These are phyloP conservation scores for Argynnis bischoffii DNA, from an alignment of 2,888 invertebrate genomes.

Conservation along the genomic window DNA sequence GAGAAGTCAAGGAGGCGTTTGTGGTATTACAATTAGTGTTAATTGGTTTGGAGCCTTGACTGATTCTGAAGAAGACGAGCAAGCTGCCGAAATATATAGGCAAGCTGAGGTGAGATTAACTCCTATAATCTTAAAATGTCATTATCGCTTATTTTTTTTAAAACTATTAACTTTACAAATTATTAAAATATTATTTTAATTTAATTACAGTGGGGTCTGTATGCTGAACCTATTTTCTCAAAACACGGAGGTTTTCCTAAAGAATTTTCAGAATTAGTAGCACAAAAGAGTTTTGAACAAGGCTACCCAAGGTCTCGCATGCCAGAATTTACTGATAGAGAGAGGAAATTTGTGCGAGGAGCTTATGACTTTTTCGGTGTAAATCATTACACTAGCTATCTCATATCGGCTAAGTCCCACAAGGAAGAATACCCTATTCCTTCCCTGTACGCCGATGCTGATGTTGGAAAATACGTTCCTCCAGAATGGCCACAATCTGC, in stretches of 20 bases:
- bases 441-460: constrained; percentile 51
- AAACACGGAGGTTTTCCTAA: constrained; percentile 78
- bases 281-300: constrained; percentile 55
- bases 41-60: constrained; percentile 57
- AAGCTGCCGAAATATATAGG: constrained; percentile 55
- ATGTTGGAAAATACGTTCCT: constrained; percentile 42
- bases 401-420: constrained; percentile 51
- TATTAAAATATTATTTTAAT: background rate
- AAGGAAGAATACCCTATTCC: constrained; percentile 45
- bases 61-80: constrained; percentile 56
- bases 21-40: constrained; percentile 51
- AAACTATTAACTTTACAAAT: background rate
- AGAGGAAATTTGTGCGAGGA: constrained; percentile 54
- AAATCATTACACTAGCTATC: constrained; percentile 84
- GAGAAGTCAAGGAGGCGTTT: constrained; percentile 48
- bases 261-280: constrained; percentile 67
- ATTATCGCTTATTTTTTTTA: too few relatives aligned
- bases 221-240: constrained; percentile 76
- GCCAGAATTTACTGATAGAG: constrained; percentile 53
- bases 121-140: background rate
- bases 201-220: constrained; percentile 64
- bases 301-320: constrained; percentile 52
- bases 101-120: constrained; percentile 48
- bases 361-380: constrained; percentile 76
- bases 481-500: constrained; percentile 54